A percentile compares a stretch with the other conserved stretches of the same genome.
Evolutionary conservation across 2,113 vertebrate species (phyloP).

Genomic region (Tonatia bakeri): DNA sequence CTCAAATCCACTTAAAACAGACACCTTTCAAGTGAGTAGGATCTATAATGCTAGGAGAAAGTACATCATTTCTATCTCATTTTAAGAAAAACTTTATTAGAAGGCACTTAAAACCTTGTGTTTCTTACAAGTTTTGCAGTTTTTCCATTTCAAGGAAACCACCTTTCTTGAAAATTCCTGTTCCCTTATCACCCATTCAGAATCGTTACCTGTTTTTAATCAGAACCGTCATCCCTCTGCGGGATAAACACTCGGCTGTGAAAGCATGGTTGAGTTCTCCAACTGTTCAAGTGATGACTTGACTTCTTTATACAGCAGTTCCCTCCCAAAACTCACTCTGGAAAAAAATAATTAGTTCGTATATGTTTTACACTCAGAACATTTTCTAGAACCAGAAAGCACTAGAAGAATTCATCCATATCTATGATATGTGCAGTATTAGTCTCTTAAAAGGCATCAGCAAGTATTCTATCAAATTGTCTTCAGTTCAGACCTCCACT

Average conservation of each 20-base stretch:
- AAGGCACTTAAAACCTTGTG: neutral
- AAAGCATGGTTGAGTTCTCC: neutral
- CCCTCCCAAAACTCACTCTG: conserved; percentile 11
- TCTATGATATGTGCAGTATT: neutral
- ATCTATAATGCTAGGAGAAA: neutral
- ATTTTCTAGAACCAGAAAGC: neutral
- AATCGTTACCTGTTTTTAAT: neutral
- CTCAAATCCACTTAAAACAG: neutral
- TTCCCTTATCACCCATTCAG: neutral
- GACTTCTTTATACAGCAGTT: neutral
- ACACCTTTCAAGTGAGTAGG: neutral
- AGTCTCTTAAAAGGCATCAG: neutral
- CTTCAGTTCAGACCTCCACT: neutral
- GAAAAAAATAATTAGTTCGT: neutral
- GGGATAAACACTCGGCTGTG: neutral
- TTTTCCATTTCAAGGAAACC: neutral
- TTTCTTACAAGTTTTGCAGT: neutral
- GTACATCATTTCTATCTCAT: neutral
- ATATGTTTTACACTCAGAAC: neutral
- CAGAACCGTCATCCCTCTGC: neutral
- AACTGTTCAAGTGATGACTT: neutral
- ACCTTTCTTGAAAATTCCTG: conserved; percentile 14
- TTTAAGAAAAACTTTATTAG: neutral
- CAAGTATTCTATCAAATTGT: neutral
- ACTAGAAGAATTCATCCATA: neutral